Evolutionary conservation across 1,140 invertebrate species (phyloP), one percentile per base, ranked within the genome.

Genomic region (Oedothorax gibbosus): DNA sequence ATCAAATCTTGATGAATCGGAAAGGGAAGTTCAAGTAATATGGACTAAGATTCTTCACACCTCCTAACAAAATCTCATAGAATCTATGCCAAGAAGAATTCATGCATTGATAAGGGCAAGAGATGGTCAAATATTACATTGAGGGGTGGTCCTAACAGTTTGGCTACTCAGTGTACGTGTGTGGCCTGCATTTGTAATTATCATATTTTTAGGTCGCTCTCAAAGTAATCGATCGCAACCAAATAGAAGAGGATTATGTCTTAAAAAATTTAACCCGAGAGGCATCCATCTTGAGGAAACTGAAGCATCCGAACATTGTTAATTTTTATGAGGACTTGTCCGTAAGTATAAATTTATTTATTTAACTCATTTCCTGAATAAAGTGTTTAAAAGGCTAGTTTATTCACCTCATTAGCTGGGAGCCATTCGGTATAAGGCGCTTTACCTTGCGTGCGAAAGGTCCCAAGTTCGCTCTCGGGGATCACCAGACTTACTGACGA

Each of bases 201-300:
- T 68, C 8, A 12, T 18, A 68, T 10, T 82, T 20, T 11, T 15
- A 85, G 83, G 83, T 85, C 54, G 83, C 83, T 21, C n/a, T 85
- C 12, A 85, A 85, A 78, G 57, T 85, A 14, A 85, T 85, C 0
- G 75, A 85, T 54, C 35, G 54, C 20, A 69, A 78, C 21, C 51
- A 85, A 5, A 64, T 85, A 18, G 71, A 85, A 78, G 83, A 85
- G 62, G 75, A 78, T 14, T 85, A 85, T 71, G 83, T 85, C 7
- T 14, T n/a, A 2, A 50, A 53, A 20, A 85, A 85, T 64, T 51
- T 85, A 10, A 21, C 60, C 15, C 21, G 83, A 53, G 83, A 85
- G 78, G 83, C 75, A 7, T 69, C 51, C 21, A 85, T 85, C 62
- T 78, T 85, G 14, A 62, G 18, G 53, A 69, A 78, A 53, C 35